A percentile compares a stretch with the other conserved stretches of the same genome.
These are phyloP conservation scores for Callaeas wilsoni DNA, from an alignment of 2,113 vertebrate species.

Conservation along the genomic window DNA sequence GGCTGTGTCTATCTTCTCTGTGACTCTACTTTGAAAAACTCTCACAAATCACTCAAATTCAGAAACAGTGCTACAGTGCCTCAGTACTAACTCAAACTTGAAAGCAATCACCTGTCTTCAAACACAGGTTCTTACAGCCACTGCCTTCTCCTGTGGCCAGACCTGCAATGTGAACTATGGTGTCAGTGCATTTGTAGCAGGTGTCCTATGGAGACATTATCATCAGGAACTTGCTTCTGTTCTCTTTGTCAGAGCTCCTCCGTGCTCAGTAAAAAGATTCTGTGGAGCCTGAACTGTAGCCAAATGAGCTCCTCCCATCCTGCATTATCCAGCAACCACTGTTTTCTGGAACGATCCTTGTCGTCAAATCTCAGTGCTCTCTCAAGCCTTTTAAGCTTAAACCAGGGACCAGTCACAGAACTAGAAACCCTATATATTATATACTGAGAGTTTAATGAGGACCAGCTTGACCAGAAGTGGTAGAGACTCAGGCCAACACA, in stretches of 20 bases:
- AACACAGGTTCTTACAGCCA: not conserved
- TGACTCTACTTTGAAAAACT: not conserved
- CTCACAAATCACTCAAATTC: not conserved
- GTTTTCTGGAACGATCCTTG: not conserved
- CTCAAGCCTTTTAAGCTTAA: not conserved
- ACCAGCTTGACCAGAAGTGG: not conserved
- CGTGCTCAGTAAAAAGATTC: not conserved
- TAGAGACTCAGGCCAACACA: not conserved
- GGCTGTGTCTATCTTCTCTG: not conserved
- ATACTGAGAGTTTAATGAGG: not conserved
- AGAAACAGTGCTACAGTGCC: not conserved
- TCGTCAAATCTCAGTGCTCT: not conserved
- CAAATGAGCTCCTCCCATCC: constrained; percentile 15
- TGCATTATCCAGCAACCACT: not conserved
- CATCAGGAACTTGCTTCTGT: not conserved
- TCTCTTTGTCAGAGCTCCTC: not conserved
- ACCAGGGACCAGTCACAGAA: not conserved
- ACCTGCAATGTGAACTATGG: not conserved
- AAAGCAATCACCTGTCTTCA: not conserved
- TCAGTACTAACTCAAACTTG: not conserved
- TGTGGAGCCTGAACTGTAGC: not conserved
- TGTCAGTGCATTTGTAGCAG: not conserved
- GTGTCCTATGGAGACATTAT: not conserved
- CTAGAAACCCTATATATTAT: not conserved
- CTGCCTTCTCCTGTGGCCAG: not conserved